These are phyloP conservation scores for Drosophila pseudotakahashii DNA, from an alignment of 2,888 invertebrate species.

Conservation along the genomic window DNA sequence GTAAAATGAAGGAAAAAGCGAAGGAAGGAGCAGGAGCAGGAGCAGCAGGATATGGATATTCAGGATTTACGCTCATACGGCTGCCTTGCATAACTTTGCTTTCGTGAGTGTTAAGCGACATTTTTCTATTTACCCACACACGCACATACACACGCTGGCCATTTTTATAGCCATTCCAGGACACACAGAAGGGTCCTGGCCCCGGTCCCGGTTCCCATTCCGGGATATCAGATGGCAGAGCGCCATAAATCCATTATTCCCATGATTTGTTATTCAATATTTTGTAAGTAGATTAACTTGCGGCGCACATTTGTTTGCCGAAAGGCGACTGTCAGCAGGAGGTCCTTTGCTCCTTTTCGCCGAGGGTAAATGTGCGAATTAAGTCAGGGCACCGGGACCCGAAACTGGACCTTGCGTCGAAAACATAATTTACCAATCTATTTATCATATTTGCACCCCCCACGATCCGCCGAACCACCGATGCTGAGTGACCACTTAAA, in stretches of 20 bases:
- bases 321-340: slow-evolving; percentile 68
- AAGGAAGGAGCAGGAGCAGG: slow-evolving; percentile 53
- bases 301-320: slow-evolving; percentile 74
- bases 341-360: slow-evolving; percentile 8
- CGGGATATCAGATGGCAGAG: slow-evolving; percentile 69
- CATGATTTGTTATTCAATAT: slow-evolving; percentile 83
- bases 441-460: slow-evolving; percentile 76
- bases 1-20: slow-evolving; percentile 69
- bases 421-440: slow-evolving; percentile 80
- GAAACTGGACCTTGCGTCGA: slow-evolving; percentile 16
- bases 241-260: slow-evolving; percentile 81
- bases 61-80: slow-evolving; percentile 73
- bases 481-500: slow-evolving; percentile 74
- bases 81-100: slow-evolving; percentile 45
- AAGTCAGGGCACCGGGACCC: slow-evolving; percentile 43
- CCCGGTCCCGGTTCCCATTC: slow-evolving; percentile 19
- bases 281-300: slow-evolving; percentile 82
- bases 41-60: slow-evolving; percentile 70
- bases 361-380: slow-evolving; percentile 51
- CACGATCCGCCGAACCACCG: slow-evolving; percentile 3
- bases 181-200: slow-evolving; percentile 36
- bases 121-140: slow-evolving; percentile 62
- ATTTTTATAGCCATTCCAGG: slow-evolving; percentile 63
- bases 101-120: slow-evolving; percentile 57
- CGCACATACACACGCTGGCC: slow-evolving; percentile 40